Conservation (phyloP, 2,888 invertebrate genomes). For the Hemistola chrysoprasaria region DNA sequence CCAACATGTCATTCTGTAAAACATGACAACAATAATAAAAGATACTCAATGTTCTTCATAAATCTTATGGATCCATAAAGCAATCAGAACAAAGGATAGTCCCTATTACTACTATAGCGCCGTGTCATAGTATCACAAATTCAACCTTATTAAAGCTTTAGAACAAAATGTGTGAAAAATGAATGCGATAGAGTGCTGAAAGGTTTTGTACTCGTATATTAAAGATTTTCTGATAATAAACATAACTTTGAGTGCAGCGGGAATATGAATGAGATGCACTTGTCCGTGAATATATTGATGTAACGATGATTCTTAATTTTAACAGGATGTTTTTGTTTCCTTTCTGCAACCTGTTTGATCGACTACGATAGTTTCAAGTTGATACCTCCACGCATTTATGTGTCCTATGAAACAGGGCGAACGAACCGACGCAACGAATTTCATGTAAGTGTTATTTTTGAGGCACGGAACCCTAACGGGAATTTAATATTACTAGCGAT, state of each 20-base stretch:
- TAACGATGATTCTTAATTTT: no score
- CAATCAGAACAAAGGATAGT: conserved; percentile 25
- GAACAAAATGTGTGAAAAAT: background rate
- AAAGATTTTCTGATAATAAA: conserved; percentile 29
- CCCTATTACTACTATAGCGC: conserved; percentile 9
- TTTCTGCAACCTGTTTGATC: no score
- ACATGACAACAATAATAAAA: conserved; percentile 10
- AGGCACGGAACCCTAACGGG: no score
- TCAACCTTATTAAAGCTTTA: background rate
- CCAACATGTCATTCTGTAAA: no score
- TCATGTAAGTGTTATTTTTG: no score
- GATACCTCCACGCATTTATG: no score
- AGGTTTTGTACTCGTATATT: background rate
- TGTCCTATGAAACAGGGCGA: no score
- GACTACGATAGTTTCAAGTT: no score
- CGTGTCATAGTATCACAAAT: background rate
- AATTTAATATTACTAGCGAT: no score
- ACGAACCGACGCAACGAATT: no score
- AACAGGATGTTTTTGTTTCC: no score
- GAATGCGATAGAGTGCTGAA: conserved; percentile 4
- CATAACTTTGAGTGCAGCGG: conserved; percentile 25
- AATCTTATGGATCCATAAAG: conserved; percentile 29
- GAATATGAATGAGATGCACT: conserved; percentile 29
- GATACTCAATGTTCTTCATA: conserved; percentile 19
- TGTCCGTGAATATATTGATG: no score